Base-by-base conservation (phyloP, 2,113 vertebrate species). In the Dolichallabes microphthalmus region DNA sequence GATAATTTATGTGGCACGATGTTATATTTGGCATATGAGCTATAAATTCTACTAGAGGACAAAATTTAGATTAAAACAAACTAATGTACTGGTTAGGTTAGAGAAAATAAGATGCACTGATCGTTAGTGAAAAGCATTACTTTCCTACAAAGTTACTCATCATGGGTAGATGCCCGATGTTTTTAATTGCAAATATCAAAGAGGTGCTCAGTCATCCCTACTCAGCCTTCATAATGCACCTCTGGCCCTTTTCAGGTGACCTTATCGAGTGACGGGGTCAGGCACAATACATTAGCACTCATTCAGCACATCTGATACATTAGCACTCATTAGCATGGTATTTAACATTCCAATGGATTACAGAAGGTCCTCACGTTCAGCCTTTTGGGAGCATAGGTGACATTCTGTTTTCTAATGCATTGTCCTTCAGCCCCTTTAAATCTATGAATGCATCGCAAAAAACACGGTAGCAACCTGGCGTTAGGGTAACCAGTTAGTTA, bases 251-350 rank as follows among this genome's bases (percentile, higher is more conserved):
- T 1, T 25, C 6, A 1, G 15, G 15, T 53, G 74, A 76, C 75
- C 30, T 78, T 78, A 78, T 78, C 35, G 53, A 78, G 53, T 32
- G 55, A 13, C 53, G 11, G 10, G 17, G 9, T 78, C 17, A 78
- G 27, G 17, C 76, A 78, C 53, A 32, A 78, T 78, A 78, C 53
- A 57, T 77, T 77, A 77, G 52, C 75, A 19, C 75, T 57, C 74
- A 77, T 77, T 55, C 74, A 77, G 74, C 74, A 77, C 74, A 77
- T 77, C 74, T 77, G 74, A 77, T 57, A 77, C 74, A 78, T 78
- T 78, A 58, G 75, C n/a, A 58, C 75, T 78, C 55, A 78, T 78
- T 78, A 78, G 76, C 17, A 78, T 32, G 52, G 30, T 58, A 58
- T 58, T 78, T 78, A 78, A 55, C 30, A 58, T 78, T 58, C 27